phyloP scores from a whole-genome alignment of 1,140 invertebrate species.

The Heliconius nattereri region DNA sequence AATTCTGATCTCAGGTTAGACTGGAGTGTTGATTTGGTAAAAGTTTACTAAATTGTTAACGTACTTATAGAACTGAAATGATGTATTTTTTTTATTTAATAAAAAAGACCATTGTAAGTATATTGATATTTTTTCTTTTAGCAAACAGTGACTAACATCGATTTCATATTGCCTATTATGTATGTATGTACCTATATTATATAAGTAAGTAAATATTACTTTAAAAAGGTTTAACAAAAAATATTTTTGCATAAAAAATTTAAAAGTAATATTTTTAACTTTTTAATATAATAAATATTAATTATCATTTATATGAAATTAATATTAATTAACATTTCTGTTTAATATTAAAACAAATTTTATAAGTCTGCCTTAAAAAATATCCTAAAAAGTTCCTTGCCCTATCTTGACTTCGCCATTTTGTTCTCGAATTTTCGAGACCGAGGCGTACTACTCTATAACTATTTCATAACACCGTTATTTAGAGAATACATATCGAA shows the following conservation, averaged over 20 bases:
- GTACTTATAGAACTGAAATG: constrained; percentile 78
- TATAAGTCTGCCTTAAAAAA: not conserved
- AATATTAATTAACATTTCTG: too few species aligned
- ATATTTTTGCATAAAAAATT: too few species aligned
- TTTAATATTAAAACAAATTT: not conserved
- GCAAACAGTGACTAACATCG: not conserved
- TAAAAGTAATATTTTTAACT: too few species aligned
- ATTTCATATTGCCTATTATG: not conserved
- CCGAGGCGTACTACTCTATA: not conserved
- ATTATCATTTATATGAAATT: too few species aligned
- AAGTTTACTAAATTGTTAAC: constrained; percentile 78
- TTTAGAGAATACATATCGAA: constrained; percentile 11
- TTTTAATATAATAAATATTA: too few species aligned
- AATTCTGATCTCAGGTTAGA: constrained; percentile 75
- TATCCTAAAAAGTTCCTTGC: not conserved
- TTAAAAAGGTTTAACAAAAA: not conserved
- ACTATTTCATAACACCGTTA: constrained; percentile 14
- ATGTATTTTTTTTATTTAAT: constrained; percentile 80
- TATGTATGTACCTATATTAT: too few species aligned
- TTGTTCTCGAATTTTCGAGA: constrained; percentile 13
- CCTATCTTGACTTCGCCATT: not conserved
- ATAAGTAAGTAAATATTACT: not conserved
- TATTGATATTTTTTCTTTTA: constrained; percentile 7
- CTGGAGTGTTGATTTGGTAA: constrained; percentile 75
- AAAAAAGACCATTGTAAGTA: constrained; percentile 53